These are phyloP conservation scores for Sinocyclocheilus anophthalmus DNA, from an alignment of 2,113 vertebrate genomes.

Conservation along the genomic window DNA sequence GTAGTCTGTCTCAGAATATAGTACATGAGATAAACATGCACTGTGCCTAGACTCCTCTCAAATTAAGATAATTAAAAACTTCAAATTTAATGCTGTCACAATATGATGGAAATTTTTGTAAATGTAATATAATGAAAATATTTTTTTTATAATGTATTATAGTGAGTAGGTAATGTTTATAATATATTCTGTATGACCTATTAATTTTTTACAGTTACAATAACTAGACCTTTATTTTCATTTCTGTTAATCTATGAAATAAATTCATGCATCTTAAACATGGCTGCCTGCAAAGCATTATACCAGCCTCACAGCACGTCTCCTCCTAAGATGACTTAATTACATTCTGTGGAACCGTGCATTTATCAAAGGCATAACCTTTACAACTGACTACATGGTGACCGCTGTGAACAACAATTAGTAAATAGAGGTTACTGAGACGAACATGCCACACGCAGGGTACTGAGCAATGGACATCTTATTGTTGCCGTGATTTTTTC, in stretches of 20 bases:
- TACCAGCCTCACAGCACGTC: conserved; percentile 46
- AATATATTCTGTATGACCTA: not conserved
- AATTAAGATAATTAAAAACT: not conserved
- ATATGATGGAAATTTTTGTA: not conserved
- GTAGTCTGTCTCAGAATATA: not conserved
- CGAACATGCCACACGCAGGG: conserved; percentile 23
- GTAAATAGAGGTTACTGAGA: conserved; percentile 47
- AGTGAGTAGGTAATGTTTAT: not conserved
- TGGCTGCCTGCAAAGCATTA: conserved; percentile 14
- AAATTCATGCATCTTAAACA: not conserved
- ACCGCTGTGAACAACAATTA: conserved; percentile 52
- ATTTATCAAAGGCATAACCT: conserved; percentile 48
- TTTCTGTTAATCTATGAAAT: not conserved
- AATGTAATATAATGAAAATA: not conserved
- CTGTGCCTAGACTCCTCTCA: not conserved
- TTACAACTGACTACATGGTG: conserved; percentile 49
- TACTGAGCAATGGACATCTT: conserved; percentile 24
- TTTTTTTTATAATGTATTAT: not conserved
- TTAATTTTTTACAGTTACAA: not conserved
- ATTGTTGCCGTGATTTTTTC: conserved; percentile 32
- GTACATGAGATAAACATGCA: not conserved
- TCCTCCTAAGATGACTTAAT: conserved; percentile 54
- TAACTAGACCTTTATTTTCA: not conserved
- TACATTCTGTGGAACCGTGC: conserved; percentile 48
- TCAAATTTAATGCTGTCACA: not conserved